These are phyloP conservation scores for Australoheros facetus DNA, from an alignment of 2,797 vertebrate genomes.

Conservation along the genomic window DNA sequence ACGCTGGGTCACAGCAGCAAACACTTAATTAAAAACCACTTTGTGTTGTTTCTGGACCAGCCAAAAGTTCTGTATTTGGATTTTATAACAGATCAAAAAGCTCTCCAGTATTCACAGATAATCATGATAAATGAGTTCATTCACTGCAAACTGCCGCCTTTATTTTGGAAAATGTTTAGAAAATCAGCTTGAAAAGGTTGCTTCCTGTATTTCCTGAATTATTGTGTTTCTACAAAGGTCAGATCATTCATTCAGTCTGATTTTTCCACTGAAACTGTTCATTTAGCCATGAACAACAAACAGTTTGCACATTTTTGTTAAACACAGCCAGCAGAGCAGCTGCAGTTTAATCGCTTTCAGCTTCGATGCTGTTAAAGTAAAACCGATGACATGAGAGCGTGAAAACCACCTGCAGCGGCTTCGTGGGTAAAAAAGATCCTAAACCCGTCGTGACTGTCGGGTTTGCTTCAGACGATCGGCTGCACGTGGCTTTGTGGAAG, in stretches of 20 bases:
- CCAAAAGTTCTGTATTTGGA: neutral
- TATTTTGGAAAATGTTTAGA: neutral
- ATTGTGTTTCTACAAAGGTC: neutral
- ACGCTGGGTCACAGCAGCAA: neutral
- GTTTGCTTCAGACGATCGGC: neutral
- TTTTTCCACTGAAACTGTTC: neutral
- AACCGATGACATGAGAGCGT: neutral
- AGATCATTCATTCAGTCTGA: neutral
- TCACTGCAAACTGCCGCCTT: neutral
- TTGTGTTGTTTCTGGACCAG: constrained; percentile 15
- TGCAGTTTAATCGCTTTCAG: neutral
- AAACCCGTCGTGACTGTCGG: neutral
- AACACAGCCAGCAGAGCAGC: neutral
- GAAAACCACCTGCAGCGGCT: neutral
- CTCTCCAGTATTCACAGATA: neutral
- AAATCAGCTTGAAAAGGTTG: neutral
- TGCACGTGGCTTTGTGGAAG: neutral
- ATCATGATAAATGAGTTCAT: neutral
- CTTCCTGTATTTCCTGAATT: neutral
- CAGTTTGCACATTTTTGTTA: neutral
- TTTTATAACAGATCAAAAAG: constrained; percentile 19
- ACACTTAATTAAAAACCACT: constrained; percentile 5
- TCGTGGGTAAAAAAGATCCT: neutral
- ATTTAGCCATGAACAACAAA: neutral
- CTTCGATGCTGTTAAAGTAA: neutral